These are phyloP conservation scores for Urocolius indicus DNA, from an alignment of 2,113 vertebrate genomes.

Conservation along the genomic window DNA sequence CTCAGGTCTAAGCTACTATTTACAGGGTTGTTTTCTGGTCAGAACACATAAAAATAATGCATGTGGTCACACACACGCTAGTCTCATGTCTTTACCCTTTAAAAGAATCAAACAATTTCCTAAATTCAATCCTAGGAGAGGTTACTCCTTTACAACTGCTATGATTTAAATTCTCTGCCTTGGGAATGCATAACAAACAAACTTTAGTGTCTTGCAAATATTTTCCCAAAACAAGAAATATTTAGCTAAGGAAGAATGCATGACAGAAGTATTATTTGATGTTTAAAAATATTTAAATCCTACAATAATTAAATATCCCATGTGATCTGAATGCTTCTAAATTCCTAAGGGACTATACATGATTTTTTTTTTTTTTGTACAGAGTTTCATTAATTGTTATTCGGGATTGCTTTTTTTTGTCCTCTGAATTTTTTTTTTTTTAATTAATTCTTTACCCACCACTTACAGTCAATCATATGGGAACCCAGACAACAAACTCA, in stretches of 20 bases:
- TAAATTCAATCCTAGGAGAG: background rate
- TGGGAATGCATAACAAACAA: background rate
- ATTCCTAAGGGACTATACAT: background rate
- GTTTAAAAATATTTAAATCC: background rate
- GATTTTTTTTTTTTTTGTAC: background rate
- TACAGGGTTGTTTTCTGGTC: background rate
- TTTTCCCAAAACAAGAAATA: background rate
- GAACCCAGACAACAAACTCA: background rate
- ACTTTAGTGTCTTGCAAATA: background rate
- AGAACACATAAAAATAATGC: background rate
- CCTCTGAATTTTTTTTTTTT: background rate
- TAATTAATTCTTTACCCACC: background rate
- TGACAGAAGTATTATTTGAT: background rate
- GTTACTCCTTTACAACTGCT: no score
- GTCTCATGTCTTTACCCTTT: background rate
- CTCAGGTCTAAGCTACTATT: background rate
- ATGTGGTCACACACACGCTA: background rate
- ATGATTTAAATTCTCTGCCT: background rate
- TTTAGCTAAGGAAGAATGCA: background rate
- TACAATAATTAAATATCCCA: background rate
- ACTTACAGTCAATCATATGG: background rate
- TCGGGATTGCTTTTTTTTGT: background rate
- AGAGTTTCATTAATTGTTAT: background rate
- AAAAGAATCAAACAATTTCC: background rate
- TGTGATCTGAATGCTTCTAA: background rate